Percentiles rank a stretch among this genome's conserved stretches.
Evolutionary conservation across 2,888 invertebrate genomes (phyloP).

Genomic region (Geophilus truncorum): DNA sequence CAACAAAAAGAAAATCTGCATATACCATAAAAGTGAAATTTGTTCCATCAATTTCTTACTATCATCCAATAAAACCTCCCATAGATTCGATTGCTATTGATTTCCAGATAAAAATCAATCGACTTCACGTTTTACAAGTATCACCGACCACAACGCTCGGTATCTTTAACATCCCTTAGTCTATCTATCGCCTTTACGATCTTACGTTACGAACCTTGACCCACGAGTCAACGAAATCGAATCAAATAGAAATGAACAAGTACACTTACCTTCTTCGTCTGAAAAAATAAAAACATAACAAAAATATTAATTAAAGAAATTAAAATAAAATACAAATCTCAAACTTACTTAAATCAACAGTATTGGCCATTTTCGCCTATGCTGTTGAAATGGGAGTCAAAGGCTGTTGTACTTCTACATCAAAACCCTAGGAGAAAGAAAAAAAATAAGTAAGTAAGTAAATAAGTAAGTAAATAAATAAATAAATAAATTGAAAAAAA

Average conservation of each 20-base stretch:
- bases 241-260: neutral
- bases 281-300: neutral
- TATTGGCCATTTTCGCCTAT: neutral
- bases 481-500: neutral
- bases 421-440: neutral
- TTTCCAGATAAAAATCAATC: neutral
- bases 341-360: constrained; percentile 7
- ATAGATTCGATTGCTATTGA: neutral
- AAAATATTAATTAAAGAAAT: neutral
- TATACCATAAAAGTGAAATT: no score
- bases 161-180: neutral
- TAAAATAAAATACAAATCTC: neutral
- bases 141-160: neutral
- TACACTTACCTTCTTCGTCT: neutral
- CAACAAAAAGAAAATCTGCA: no score
- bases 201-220: neutral
- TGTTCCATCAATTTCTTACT: no score
- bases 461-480: no score
- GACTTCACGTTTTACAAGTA: neutral
- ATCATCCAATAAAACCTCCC: neutral
- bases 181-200: neutral
- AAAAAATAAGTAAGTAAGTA: no score
- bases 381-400: neutral
- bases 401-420: neutral
- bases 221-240: neutral